Evolutionary conservation across 35 echinoderm and acorn worm genomes (phyloP), one percentile per base, ranked within the genome.

Genomic region (Apostichopus parvimensis): DNA sequence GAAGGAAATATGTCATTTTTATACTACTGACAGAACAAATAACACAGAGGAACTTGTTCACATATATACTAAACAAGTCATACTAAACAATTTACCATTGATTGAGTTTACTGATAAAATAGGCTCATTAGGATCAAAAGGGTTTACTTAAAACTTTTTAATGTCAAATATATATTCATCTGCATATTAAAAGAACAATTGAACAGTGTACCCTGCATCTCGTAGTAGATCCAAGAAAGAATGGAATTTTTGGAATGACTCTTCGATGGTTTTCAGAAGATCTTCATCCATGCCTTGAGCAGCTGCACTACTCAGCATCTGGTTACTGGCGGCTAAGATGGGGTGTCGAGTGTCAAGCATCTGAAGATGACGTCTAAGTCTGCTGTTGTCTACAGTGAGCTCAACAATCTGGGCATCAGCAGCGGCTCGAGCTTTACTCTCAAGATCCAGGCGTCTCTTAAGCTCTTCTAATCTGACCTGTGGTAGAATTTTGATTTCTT

Each of bases 201-300:
- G 1, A 93, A 13, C 17, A 53, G 76, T 94, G 78, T 91, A 98
- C 97, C 97, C 97, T 72, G 97, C 97, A 90, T 98, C 97, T 88
- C 97, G 88, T 8, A 98, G 93, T 45, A 98, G 77, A 70, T 98
- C 97, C 26, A 98, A 88, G 73, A 98, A 98, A 34, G 77, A 80
- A 92, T 98, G 97, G 77, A 98, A 98, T 73, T 98, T 98, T 61
- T 92, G 57, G 88, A 98, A 98, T 22, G 97, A 98, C 76, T 94
- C 88, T 84, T 98, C 97, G 15, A 98, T 98, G 79, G 94, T 98
- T 23, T 96, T 83, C 18, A 98, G 83, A 10, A 98, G 71, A 9
- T 90, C 91, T 66, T 98, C 97, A 94, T 98, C 97, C 28, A 94
- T 77, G 20, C 22, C 80, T 24, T 86, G 71, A 10, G 80, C 86